These are phyloP conservation scores for Theocolax elegans DNA, from an alignment of 1,140 invertebrate genomes.

Conservation along the genomic window DNA sequence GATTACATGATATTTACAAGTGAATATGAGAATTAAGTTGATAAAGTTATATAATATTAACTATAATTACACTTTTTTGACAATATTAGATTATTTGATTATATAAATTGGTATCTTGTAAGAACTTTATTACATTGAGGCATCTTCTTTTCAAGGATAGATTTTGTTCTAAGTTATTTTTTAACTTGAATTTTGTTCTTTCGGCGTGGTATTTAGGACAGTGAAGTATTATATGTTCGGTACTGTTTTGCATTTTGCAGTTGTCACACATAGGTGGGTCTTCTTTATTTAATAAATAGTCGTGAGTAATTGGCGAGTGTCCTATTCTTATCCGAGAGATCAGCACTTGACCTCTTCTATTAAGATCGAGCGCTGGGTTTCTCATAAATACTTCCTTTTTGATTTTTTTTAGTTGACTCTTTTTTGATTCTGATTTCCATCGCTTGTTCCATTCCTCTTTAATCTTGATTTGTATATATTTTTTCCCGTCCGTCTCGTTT, in stretches of 20 bases:
- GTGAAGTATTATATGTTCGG: background rate
- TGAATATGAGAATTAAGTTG: too few relatives aligned
- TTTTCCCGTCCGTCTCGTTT: background rate
- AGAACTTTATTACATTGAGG: background rate
- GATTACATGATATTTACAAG: too few relatives aligned
- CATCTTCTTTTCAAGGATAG: background rate
- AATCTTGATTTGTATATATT: background rate
- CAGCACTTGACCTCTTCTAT: background rate
- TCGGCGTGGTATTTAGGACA: conserved; percentile 39
- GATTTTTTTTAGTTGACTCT: background rate
- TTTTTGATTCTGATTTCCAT: background rate
- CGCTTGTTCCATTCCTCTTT: background rate
- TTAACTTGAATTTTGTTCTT: background rate
- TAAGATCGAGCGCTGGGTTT: background rate
- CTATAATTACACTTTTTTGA: background rate
- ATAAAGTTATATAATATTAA: too few relatives aligned
- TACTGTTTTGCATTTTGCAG: background rate
- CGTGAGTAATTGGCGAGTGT: background rate
- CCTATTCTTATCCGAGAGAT: background rate
- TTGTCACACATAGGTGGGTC: background rate
- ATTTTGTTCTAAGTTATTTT: background rate
- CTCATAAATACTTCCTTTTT: background rate
- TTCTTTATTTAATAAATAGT: background rate
- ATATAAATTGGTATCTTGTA: background rate
- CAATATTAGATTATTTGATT: background rate